Evolutionary conservation across 2,888 invertebrate genomes (phyloP).

Genomic region (Phlogophora meticulosa): DNA sequence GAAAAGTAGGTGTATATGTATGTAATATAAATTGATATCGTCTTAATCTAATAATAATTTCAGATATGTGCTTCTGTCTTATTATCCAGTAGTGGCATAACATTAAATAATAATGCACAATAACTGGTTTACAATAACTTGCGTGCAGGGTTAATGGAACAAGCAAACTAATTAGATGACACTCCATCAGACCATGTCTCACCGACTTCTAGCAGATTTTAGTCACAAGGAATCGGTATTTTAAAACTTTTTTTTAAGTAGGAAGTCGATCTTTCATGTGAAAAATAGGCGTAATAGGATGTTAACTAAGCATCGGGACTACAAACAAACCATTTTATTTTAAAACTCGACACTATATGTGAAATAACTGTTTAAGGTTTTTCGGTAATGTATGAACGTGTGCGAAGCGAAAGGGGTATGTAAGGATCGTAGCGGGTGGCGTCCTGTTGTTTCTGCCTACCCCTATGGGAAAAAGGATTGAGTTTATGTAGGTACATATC

Average conservation of each 20-base stretch:
- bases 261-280: not conserved
- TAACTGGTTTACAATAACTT: slow-evolving; percentile 52
- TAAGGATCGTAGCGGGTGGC: too few relatives aligned
- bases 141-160: slow-evolving; percentile 51
- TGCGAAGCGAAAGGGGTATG: too few relatives aligned
- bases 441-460: too few relatives aligned
- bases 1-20: not conserved
- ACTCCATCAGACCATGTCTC: slow-evolving; percentile 35
- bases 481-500: too few relatives aligned
- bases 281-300: too few relatives aligned
- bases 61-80: not conserved
- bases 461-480: too few relatives aligned
- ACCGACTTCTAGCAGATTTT: slow-evolving; percentile 3
- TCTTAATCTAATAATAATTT: slow-evolving; percentile 1
- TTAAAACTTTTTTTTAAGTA: not conserved
- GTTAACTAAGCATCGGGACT: too few relatives aligned
- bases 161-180: slow-evolving; percentile 44
- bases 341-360: too few relatives aligned
- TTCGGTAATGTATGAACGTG: not conserved
- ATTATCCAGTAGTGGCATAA: slow-evolving; percentile 46
- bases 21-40: not conserved
- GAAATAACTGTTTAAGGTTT: not conserved
- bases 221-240: not conserved
- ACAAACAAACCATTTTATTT: too few relatives aligned
- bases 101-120: slow-evolving; percentile 44